Evolutionary conservation across 2,888 invertebrate genomes (phyloP), one percentile per base, ranked within the genome.

Genomic region (Acanthopleura granulata): DNA sequence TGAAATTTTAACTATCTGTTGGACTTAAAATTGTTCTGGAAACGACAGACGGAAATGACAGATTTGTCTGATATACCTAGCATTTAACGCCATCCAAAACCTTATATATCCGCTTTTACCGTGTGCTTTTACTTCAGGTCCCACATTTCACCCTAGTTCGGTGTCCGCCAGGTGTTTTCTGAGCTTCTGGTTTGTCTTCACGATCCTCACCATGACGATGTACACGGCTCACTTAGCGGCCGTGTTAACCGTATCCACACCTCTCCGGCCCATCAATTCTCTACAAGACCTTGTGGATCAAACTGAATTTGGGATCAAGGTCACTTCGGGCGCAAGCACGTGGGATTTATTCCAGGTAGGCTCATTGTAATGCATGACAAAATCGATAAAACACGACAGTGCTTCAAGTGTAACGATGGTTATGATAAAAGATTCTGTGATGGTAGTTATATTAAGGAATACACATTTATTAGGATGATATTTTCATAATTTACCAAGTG

Each of bases 221-320:
- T 66, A 66, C 66, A 66, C 66, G 15, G 66, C 66, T 27, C 66
- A 27, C 66, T 27, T 66, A 25, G 29, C 66, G 29, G 66, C 66
- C 25, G 66, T 66, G 25, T 25, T 66, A 18, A 66, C 66, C 6
- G 66, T 66, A 1, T 66, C 66, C 16, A 66, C 66, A 16, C 66
- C 66, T 22, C 12, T 66, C 22, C 18, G 16, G 25, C 66, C 22
- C 18, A 66, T 66, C 22, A 27, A 66, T 27, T 27, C 25, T 66
- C 66, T 66, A 25, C 27, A 66, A 25, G 66, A 66, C 66, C 29
- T 66, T 16, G 66, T 27, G 1, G 16, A 66, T 16, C 22, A 27
- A 16, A 25, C 18, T 6, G 66, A 66, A 6, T 27, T 66, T 18
- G 16, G 16, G 6, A 25, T 66, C 16, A 1, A 12, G 22, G 22